Evolutionary conservation across 1,140 invertebrate genomes (phyloP).

Genomic region (Drosophila murphyi): DNA sequence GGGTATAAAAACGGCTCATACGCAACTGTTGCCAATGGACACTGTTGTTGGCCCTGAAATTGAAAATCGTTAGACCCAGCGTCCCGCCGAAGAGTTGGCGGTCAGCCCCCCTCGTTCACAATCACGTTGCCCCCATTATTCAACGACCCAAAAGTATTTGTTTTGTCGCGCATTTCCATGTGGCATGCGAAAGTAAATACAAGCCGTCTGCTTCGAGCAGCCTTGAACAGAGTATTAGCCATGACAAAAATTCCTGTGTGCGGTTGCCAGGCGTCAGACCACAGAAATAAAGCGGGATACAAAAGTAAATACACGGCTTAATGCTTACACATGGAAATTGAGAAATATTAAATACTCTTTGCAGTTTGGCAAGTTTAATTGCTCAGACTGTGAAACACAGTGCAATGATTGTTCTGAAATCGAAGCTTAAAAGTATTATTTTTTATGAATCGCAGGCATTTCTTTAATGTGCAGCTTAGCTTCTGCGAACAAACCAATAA

Average conservation of each 20-base stretch:
- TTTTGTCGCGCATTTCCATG: conserved; percentile 49
- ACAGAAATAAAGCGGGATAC: background rate
- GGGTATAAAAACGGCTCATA: conserved; percentile 3
- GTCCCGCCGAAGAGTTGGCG: conserved; percentile 48
- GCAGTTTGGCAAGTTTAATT: background rate
- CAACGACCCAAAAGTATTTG: conserved; percentile 19
- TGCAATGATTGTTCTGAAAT: background rate
- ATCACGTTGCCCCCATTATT: background rate
- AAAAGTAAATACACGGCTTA: background rate
- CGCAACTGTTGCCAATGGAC: conserved; percentile 69
- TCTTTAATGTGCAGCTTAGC: background rate
- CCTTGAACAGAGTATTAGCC: conserved; percentile 45
- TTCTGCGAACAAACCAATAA: background rate
- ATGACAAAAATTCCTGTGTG: conserved; percentile 20
- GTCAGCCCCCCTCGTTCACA: conserved; percentile 38
- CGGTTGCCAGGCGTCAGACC: conserved; percentile 6
- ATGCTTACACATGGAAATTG: background rate
- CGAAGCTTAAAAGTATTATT: background rate
- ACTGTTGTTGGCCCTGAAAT: conserved; percentile 65
- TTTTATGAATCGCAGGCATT: background rate
- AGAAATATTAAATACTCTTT: conserved; percentile 4
- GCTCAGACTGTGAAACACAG: background rate
- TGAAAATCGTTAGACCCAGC: conserved; percentile 58
- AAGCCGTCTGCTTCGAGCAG: conserved; percentile 20
- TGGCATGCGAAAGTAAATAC: conserved; percentile 37